Percentiles rank a stretch among this genome's conserved stretches.
These are phyloP conservation scores for Steinernema khuongi DNA, from an alignment of 1,140 invertebrate species.

Conservation along the genomic window DNA sequence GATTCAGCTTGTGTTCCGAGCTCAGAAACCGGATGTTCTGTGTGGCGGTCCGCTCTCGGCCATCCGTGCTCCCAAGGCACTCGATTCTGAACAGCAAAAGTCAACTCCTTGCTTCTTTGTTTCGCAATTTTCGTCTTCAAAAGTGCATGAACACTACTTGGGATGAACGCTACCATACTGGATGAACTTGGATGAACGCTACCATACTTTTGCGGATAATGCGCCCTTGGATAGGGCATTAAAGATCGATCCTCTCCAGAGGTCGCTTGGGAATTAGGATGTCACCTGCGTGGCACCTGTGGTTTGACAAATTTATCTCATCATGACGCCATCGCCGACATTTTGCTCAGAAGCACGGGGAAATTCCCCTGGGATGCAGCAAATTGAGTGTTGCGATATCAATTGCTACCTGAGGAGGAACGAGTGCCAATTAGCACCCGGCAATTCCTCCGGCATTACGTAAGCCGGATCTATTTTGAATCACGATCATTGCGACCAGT, in stretches of 20 bases:
- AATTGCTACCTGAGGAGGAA: not conserved
- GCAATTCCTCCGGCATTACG: not conserved
- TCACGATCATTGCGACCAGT: too few relatives aligned
- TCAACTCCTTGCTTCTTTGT: too few relatives aligned
- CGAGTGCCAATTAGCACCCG: not conserved
- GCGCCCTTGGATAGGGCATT: too few relatives aligned
- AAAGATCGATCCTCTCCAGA: too few relatives aligned
- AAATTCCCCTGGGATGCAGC: not conserved
- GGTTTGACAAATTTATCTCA: not conserved
- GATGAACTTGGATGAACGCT: too few relatives aligned
- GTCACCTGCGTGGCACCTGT: constrained; percentile 3
- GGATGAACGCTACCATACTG: too few relatives aligned
- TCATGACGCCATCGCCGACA: not conserved
- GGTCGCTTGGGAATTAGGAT: not conserved
- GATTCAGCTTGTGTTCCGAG: not conserved
- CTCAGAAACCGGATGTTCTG: not conserved
- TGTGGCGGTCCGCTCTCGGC: not conserved
- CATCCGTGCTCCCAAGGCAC: not conserved
- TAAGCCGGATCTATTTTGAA: not conserved
- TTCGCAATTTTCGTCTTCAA: too few relatives aligned
- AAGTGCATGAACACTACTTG: too few relatives aligned
- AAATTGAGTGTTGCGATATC: not conserved
- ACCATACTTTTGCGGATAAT: too few relatives aligned
- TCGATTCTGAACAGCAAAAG: not conserved
- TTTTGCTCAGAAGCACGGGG: not conserved